Evolutionary conservation across 1,140 invertebrate species (phyloP).

Genomic region (Teleogryllus occipitalis): DNA sequence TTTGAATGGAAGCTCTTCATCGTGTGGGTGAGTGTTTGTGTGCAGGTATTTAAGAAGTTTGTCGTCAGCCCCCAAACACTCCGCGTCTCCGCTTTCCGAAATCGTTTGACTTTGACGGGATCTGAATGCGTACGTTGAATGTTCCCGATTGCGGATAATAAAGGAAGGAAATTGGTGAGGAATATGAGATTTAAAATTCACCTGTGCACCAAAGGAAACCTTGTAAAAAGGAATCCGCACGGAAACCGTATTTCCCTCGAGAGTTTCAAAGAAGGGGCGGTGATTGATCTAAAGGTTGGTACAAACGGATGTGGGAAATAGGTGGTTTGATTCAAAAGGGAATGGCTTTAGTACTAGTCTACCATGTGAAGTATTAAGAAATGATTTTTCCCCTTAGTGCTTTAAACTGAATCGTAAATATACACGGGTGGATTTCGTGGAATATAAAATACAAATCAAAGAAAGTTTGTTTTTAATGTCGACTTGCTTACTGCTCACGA

Average conservation of each 20-base stretch:
- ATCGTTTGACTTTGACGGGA: background rate
- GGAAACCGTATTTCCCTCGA: background rate
- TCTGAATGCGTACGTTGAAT: background rate
- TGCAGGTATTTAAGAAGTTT: slow-evolving; percentile 1
- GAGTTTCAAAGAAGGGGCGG: background rate
- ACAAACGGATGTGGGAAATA: too few relatives aligned
- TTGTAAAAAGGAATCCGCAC: background rate
- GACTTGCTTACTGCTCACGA: too few relatives aligned
- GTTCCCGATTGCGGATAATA: background rate
- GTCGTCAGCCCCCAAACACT: background rate
- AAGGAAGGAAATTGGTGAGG: background rate
- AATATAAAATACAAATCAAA: too few relatives aligned
- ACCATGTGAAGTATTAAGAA: too few relatives aligned
- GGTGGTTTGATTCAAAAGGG: too few relatives aligned
- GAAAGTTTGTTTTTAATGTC: too few relatives aligned
- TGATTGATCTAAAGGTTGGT: background rate
- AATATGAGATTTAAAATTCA: slow-evolving; percentile 6
- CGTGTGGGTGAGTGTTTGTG: background rate
- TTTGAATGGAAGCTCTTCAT: too few relatives aligned
- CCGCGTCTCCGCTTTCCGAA: background rate
- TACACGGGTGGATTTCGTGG: too few relatives aligned
- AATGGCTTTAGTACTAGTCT: too few relatives aligned
- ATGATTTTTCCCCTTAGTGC: too few relatives aligned
- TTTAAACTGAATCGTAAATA: too few relatives aligned
- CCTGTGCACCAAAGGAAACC: background rate